Conservation (phyloP, 2,888 invertebrate species). For the Willowsia nigromaculata region DNA sequence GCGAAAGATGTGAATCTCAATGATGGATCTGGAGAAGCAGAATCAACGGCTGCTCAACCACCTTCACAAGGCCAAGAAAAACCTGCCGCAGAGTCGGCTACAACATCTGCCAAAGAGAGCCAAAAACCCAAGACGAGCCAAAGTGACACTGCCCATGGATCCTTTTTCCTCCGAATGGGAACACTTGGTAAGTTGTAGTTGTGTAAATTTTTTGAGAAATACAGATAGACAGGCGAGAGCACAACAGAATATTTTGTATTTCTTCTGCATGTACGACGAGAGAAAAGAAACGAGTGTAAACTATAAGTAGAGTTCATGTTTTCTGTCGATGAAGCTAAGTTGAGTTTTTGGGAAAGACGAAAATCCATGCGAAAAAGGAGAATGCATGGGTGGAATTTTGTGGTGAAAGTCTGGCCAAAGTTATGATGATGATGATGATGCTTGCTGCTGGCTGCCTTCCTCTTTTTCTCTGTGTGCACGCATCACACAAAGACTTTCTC, state of each 20-base stretch:
- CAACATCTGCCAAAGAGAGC: conserved; percentile 75
- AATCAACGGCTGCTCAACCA: conserved; percentile 79
- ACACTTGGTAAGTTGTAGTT: conserved; percentile 88
- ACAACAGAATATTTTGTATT: conserved; percentile 10
- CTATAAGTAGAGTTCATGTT: background rate
- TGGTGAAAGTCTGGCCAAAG: conserved; percentile 22
- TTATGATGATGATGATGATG: background rate
- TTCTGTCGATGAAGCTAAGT: conserved; percentile 11
- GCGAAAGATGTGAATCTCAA: conserved; percentile 79
- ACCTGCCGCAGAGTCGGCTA: conserved; percentile 73
- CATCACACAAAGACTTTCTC: background rate
- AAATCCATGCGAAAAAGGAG: background rate
- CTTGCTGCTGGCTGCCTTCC: background rate
- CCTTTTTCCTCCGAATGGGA: conserved; percentile 94
- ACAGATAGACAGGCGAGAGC: background rate
- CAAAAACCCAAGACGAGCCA: conserved; percentile 79
- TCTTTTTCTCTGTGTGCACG: background rate
- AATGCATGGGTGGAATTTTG: conserved; percentile 19
- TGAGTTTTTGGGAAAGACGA: background rate
- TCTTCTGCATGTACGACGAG: background rate
- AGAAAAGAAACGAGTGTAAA: background rate
- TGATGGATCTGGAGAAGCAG: conserved; percentile 79
- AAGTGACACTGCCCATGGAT: conserved; percentile 91
- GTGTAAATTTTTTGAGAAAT: background rate
- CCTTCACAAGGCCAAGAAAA: conserved; percentile 78